Conservation (phyloP, 2,888 invertebrate species). For the Pristionchus japonicus region DNA sequence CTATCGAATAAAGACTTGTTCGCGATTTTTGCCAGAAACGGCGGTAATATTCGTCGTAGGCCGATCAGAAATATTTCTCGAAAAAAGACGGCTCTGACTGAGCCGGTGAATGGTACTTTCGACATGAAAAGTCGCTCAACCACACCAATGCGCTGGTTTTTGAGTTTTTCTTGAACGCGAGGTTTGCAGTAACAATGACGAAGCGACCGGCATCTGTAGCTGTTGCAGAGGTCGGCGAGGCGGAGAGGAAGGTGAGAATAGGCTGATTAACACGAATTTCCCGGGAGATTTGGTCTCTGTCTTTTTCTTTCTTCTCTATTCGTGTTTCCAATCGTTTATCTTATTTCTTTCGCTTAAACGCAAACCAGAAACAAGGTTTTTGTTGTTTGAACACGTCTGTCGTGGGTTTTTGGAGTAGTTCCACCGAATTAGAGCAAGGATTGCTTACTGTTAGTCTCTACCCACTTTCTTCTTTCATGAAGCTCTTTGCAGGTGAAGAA, state of each 20-base stretch:
- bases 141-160: neutral
- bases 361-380: too few relatives aligned
- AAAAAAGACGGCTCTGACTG: neutral
- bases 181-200: neutral
- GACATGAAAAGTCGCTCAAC: neutral
- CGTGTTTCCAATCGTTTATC: too few relatives aligned
- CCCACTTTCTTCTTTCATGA: too few relatives aligned
- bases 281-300: too few relatives aligned
- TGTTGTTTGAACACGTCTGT: too few relatives aligned
- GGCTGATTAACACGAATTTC: neutral
- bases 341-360: too few relatives aligned
- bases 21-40: neutral
- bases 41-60: neutral
- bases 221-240: neutral
- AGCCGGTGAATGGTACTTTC: neutral
- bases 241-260: neutral
- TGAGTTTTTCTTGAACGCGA: neutral
- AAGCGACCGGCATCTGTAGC: slow-evolving; percentile 1
- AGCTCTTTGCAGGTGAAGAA: slow-evolving; percentile 27
- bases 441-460: too few relatives aligned
- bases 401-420: too few relatives aligned
- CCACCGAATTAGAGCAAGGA: too few relatives aligned
- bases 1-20: neutral
- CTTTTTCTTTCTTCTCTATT: too few relatives aligned
- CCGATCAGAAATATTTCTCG: neutral